Conservation (phyloP, 1,140 invertebrate genomes). For the Zaprionus kolodkinae region DNA sequence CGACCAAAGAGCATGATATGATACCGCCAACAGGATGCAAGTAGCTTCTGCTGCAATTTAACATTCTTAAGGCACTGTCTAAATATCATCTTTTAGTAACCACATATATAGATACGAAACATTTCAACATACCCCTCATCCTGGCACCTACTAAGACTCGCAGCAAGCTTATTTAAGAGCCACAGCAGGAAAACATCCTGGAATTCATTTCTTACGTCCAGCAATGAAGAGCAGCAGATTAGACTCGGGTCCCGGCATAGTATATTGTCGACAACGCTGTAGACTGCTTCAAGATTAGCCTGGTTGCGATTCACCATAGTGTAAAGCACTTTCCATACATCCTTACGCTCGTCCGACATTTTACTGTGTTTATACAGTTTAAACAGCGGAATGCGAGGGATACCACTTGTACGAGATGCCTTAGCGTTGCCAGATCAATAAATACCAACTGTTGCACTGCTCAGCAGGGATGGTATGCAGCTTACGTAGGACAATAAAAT, state of each 20-base stretch:
- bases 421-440: conserved; percentile 24
- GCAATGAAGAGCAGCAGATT: conserved; percentile 64
- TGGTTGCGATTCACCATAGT: conserved; percentile 68
- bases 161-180: conserved; percentile 71
- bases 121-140: conserved; percentile 44
- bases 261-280: conserved; percentile 73
- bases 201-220: conserved; percentile 58
- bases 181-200: conserved; percentile 74
- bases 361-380: conserved; percentile 11
- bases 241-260: conserved; percentile 77
- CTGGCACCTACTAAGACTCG: conserved; percentile 37
- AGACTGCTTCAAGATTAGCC: conserved; percentile 57
- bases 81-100: not conserved
- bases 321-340: conserved; percentile 79
- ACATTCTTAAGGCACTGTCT: conserved; percentile 62
- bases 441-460: conserved; percentile 19
- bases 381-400: conserved; percentile 22
- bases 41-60: conserved; percentile 64
- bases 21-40: conserved; percentile 70
- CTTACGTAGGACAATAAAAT: not conserved
- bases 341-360: conserved; percentile 71
- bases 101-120: too few relatives aligned
- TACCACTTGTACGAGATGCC: not conserved
- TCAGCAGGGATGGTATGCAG: not conserved
- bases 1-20: conserved; percentile 64